These are phyloP conservation scores for Metellina segmentata DNA, from an alignment of 2,888 invertebrate species.

Conservation along the genomic window DNA sequence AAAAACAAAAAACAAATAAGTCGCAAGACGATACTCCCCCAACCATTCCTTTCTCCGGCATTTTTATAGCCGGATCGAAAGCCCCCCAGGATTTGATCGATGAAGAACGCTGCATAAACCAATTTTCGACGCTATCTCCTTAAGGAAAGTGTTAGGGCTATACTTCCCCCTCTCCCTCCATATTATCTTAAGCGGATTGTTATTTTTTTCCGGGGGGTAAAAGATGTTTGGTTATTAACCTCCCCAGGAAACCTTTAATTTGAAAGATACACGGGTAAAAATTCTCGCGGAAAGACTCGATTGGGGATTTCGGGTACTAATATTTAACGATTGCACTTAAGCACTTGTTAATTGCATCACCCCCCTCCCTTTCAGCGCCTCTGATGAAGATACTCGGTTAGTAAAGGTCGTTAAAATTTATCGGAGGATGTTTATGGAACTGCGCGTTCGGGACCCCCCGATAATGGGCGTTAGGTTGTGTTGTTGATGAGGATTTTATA, in stretches of 20 bases:
- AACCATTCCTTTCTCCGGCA: constrained; percentile 3
- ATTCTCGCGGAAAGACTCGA: not conserved
- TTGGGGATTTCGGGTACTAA: not conserved
- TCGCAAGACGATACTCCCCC: constrained; percentile 28
- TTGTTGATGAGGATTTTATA: too few species aligned
- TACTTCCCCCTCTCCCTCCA: not conserved
- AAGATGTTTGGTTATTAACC: constrained; percentile 43
- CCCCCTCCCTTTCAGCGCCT: not conserved
- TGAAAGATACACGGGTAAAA: constrained; percentile 29
- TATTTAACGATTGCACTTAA: constrained; percentile 53
- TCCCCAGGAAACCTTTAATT: constrained; percentile 48
- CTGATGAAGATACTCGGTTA: constrained; percentile 42
- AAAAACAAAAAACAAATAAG: constrained; percentile 23
- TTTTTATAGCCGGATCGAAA: constrained; percentile 26
- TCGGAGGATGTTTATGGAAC: not conserved
- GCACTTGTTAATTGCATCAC: constrained; percentile 51
- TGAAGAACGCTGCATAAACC: constrained; percentile 58
- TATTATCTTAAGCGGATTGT: constrained; percentile 42
- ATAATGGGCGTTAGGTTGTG: too few species aligned
- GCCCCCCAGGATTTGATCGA: constrained; percentile 18
- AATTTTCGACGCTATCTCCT: constrained; percentile 46
- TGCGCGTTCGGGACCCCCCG: too few species aligned
- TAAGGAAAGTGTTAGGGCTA: constrained; percentile 18
- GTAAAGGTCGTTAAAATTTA: constrained; percentile 44
- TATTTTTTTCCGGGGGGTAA: constrained; percentile 24